Conservation (phyloP, 2,888 invertebrate genomes). For the Cosmia trapezina region DNA sequence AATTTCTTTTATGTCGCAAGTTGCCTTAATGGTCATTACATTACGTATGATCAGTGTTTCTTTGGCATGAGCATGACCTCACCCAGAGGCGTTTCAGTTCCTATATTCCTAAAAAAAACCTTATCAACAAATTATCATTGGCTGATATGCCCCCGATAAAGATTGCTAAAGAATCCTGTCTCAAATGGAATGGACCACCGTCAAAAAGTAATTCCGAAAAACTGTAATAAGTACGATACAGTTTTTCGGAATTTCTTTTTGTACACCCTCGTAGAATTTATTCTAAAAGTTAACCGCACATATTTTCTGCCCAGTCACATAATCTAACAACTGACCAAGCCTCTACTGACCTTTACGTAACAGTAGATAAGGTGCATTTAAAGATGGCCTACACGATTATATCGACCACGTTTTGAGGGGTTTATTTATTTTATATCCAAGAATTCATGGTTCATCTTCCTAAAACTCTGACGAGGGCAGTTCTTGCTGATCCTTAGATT, state of each 20-base stretch:
- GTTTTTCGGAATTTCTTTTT: background rate
- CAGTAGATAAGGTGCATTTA: slow-evolving; percentile 52
- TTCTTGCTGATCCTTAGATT: background rate
- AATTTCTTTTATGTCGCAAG: slow-evolving; percentile 37
- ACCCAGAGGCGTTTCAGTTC: background rate
- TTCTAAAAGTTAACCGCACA: slow-evolving; percentile 12
- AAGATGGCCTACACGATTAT: slow-evolving; percentile 51
- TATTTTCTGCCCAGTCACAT: slow-evolving; percentile 31
- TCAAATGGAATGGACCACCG: background rate
- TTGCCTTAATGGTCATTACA: slow-evolving; percentile 26
- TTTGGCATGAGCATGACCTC: slow-evolving; percentile 23
- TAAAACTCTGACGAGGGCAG: background rate
- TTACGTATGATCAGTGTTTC: slow-evolving; percentile 27
- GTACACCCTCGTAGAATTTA: background rate
- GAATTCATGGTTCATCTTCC: background rate
- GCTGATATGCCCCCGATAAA: slow-evolving; percentile 1
- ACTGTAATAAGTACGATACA: background rate
- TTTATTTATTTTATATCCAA: slow-evolving; percentile 12
- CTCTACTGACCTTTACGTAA: slow-evolving; percentile 62
- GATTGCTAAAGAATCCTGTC: background rate
- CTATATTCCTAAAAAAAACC: background rate
- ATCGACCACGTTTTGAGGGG: slow-evolving; percentile 36
- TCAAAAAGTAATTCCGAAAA: background rate
- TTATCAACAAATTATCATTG: background rate
- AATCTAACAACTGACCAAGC: slow-evolving; percentile 62